These are phyloP conservation scores for Lytechinus variegatus DNA, from an alignment of 35 echinoderm and acorn worm species.

Conservation along the genomic window DNA sequence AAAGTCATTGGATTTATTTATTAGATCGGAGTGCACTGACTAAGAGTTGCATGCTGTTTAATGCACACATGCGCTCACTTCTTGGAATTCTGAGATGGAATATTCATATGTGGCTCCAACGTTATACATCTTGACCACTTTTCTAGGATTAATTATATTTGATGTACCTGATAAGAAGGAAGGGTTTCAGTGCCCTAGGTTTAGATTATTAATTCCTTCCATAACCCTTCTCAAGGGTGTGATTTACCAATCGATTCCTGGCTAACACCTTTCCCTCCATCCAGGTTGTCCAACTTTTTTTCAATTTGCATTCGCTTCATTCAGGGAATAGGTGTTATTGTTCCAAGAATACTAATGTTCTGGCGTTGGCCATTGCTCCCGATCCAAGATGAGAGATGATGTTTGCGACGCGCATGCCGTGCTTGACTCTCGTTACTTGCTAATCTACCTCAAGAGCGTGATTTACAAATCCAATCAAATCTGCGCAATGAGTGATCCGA, in stretches of 20 bases:
- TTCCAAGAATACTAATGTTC: not conserved
- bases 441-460: constrained; percentile 17
- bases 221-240: not conserved
- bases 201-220: not conserved
- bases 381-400: not conserved
- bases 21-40: not conserved
- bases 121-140: not conserved
- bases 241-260: not conserved
- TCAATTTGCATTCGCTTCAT: not conserved
- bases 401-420: not conserved
- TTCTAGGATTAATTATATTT: not conserved
- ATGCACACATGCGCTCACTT: not conserved
- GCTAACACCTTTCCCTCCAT: not conserved
- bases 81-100: not conserved
- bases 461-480: constrained; percentile 20
- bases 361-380: not conserved
- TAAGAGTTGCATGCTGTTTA: not conserved
- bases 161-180: not conserved
- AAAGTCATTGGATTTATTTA: not conserved
- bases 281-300: not conserved
- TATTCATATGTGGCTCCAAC: not conserved
- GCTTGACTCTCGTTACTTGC: not conserved
- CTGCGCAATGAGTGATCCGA: not conserved
- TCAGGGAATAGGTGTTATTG: constrained; percentile 10
- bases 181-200: not conserved